A percentile compares a stretch with the other conserved stretches of the same genome.
phyloP scores from a whole-genome alignment of 2,797 vertebrate species.

The Peromyscus melanophrys region DNA sequence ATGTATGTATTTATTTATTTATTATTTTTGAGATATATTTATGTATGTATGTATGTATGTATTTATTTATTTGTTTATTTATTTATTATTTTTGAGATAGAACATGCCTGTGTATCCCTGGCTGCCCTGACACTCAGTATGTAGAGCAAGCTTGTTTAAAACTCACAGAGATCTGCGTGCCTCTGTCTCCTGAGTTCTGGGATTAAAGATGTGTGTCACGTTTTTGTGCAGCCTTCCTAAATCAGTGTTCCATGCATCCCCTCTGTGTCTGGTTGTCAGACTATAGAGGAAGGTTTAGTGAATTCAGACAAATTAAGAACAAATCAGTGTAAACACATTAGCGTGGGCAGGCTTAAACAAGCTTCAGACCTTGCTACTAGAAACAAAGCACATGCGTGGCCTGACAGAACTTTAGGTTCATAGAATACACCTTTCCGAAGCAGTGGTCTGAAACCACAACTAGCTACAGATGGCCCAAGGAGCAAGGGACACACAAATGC shows the following conservation, averaged over 20 bases:
- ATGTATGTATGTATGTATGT: too few species aligned
- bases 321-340: not conserved
- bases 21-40: not conserved
- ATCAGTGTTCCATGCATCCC: not conserved
- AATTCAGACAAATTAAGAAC: not conserved
- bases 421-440: not conserved
- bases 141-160: not conserved
- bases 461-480: fast-evolving
- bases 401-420: too few species aligned
- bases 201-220: not conserved
- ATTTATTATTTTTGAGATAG: not conserved
- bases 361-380: not conserved
- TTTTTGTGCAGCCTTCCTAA: not conserved
- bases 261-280: not conserved
- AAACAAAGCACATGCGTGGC: not conserved
- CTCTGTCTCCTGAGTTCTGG: not conserved
- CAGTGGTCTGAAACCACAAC: not conserved
- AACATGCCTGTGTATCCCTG: not conserved
- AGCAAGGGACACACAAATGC: fast-evolving
- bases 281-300: not conserved
- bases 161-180: not conserved
- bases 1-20: not conserved
- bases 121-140: not conserved
- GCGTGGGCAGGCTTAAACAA: not conserved
- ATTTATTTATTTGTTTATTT: not conserved